phyloP scores from a whole-genome alignment of 2,797 vertebrate genomes.

The Acanthornis magna region DNA sequence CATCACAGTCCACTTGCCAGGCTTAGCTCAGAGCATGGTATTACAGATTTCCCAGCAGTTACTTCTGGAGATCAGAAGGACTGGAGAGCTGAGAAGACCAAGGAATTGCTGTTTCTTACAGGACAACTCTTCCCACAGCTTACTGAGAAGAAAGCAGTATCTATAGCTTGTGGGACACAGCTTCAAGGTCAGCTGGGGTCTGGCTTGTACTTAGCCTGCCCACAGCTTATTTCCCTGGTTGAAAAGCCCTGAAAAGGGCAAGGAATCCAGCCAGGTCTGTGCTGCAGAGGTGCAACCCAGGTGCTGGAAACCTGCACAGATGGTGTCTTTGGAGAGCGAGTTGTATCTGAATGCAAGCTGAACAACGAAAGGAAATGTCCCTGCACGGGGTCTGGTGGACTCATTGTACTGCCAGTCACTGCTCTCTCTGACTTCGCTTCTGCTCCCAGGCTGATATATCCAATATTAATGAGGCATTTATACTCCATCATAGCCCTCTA shows the following conservation, averaged over 20 bases:
- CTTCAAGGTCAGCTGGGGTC: not conserved
- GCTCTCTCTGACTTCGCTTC: not conserved
- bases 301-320: not conserved
- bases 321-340: not conserved
- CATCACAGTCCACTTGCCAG: not conserved
- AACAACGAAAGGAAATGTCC: not conserved
- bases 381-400: not conserved
- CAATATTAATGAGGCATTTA: slow-evolving; percentile 58
- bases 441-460: slow-evolving; percentile 34
- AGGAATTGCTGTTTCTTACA: not conserved
- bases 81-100: not conserved
- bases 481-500: slow-evolving; percentile 22
- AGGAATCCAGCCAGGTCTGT: not conserved
- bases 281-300: not conserved
- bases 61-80: not conserved
- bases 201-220: not conserved
- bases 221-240: not conserved
- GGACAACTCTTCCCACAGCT: not conserved
- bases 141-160: not conserved
- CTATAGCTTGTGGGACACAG: not conserved
- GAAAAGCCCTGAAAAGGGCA: not conserved
- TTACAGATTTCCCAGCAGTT: not conserved
- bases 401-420: slow-evolving; percentile 32
- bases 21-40: not conserved
- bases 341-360: not conserved